Evolutionary conservation across 2,113 vertebrate genomes (phyloP).

Genomic region (Telmatochromis sp.): DNA sequence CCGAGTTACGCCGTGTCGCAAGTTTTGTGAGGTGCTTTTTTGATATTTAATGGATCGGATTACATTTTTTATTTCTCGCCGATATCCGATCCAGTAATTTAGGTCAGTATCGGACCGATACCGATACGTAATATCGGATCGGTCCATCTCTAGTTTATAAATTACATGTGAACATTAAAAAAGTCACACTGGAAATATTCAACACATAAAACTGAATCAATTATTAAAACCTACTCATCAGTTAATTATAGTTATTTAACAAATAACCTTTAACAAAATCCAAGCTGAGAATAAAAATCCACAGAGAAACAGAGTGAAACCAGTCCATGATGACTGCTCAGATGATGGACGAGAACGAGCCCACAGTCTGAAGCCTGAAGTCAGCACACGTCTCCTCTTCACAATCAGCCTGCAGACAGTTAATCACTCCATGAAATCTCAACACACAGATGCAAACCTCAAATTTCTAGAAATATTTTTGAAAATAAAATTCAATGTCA

Average conservation of each 20-base stretch:
- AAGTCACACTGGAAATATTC: rapidly evolving
- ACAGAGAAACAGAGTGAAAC: neutral
- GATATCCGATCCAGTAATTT: too few species aligned
- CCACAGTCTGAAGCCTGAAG: neutral
- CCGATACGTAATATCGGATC: too few species aligned
- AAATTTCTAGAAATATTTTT: neutral
- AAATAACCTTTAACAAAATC: rapidly evolving
- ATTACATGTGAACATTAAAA: rapidly evolving
- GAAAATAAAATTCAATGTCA: neutral
- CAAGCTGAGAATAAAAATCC: neutral
- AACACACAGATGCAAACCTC: rapidly evolving
- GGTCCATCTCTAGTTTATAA: too few species aligned
- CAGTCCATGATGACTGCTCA: neutral
- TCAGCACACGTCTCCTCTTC: neutral
- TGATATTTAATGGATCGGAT: too few species aligned
- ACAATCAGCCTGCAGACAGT: neutral
- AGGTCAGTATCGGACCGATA: too few species aligned
- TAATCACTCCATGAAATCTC: neutral
- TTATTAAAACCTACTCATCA: rapidly evolving
- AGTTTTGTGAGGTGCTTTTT: too few species aligned
- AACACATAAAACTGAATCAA: rapidly evolving
- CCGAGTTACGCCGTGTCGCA: too few species aligned
- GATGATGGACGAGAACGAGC: neutral
- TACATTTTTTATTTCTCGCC: too few species aligned
- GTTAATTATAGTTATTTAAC: rapidly evolving